Percentiles rank a stretch among this genome's conserved stretches.
Evolutionary conservation across 2,797 vertebrate genomes (phyloP).

Genomic region (Onychomys leucogaster): DNA sequence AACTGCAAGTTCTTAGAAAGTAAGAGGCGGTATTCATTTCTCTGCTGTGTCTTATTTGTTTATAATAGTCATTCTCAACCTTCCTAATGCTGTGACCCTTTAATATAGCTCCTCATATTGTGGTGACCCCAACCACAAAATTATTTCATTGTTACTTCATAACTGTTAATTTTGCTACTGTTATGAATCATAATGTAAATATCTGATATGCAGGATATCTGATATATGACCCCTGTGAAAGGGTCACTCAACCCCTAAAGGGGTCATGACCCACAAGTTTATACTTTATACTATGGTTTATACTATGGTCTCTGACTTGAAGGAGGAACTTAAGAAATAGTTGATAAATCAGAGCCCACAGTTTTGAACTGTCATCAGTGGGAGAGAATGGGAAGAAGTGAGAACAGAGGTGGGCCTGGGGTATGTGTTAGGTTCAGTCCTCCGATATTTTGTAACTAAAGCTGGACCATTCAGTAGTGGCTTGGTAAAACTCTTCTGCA

Average conservation of each 20-base stretch:
- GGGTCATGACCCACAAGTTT: neutral
- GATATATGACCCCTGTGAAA: neutral
- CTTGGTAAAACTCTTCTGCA: constrained; percentile 11
- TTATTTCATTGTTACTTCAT: neutral
- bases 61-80: neutral
- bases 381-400: neutral
- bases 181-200: neutral
- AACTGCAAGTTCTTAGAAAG: neutral
- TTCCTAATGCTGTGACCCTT: neutral
- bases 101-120: neutral
- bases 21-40: neutral
- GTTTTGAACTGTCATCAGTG: constrained; percentile 29
- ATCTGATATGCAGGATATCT: neutral
- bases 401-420: neutral
- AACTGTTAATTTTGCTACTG: neutral
- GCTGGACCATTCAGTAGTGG: neutral
- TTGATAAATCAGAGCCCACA: neutral
- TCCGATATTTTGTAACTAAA: neutral
- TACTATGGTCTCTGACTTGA: neutral
- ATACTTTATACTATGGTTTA: neutral
- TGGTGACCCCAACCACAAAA: neutral
- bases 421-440: neutral
- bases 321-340: constrained; percentile 1
- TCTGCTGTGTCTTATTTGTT: neutral
- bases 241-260: neutral